phyloP scores from a whole-genome alignment of 2,888 invertebrate species.

The Chaetogeoica ovagalla region DNA sequence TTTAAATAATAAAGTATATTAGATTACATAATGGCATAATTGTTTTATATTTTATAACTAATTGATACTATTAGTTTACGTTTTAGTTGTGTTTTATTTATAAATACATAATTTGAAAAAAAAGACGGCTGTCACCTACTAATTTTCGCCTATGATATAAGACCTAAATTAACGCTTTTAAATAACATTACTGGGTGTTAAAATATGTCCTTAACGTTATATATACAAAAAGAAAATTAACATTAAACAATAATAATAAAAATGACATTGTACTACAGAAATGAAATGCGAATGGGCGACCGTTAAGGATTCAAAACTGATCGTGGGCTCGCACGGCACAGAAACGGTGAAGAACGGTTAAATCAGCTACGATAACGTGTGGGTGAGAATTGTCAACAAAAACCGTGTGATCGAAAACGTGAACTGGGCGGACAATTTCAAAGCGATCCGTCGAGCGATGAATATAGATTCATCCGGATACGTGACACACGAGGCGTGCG shows the following conservation, averaged over 20 bases:
- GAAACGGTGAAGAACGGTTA: conserved; percentile 71
- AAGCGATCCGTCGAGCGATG: conserved; percentile 72
- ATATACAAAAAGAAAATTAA: too few species aligned
- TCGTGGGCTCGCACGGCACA: conserved; percentile 93
- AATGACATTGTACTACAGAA: conserved; percentile 61
- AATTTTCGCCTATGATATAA: too few species aligned
- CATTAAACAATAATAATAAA: background rate
- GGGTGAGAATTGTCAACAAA: conserved; percentile 80
- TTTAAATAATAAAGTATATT: too few species aligned
- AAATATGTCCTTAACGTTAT: too few species aligned
- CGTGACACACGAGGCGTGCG: conserved; percentile 93
- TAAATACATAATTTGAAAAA: too few species aligned
- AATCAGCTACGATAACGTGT: conserved; percentile 71
- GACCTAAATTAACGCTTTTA: too few species aligned
- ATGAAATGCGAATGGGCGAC: conserved; percentile 98
- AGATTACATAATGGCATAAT: too few species aligned
- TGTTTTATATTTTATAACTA: too few species aligned
- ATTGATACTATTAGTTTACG: too few species aligned
- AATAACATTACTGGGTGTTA: too few species aligned
- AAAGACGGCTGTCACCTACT: too few species aligned
- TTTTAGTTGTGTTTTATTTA: too few species aligned
- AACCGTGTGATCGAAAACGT: conserved; percentile 74
- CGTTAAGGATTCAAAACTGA: conserved; percentile 82
- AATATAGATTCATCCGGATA: conserved; percentile 91
- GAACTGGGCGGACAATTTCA: conserved; percentile 71